Base-by-base conservation (phyloP, 2,888 invertebrate species). In the Chrysolina oricalcia region DNA sequence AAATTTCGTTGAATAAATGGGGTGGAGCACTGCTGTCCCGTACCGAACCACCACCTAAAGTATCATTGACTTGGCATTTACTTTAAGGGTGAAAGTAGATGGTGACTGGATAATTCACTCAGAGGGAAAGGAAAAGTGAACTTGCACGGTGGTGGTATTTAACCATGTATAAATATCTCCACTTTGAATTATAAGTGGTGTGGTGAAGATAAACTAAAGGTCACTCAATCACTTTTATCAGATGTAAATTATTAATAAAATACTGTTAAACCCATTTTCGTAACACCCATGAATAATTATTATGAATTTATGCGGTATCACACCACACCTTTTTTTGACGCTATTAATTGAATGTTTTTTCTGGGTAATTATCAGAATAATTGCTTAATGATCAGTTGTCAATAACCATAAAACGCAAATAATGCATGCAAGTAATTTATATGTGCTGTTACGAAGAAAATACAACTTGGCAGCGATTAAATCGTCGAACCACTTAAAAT, bases 271-370 rank as follows among this genome's bases (percentile, higher is more conserved):
- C 59, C 1, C 3, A 59, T 59, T 59, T 59, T 59, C 27, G 15
- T n/a, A 59, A 59, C 59, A 59, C 23, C n/a, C n/a, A 10, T 59
- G 59, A 23, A 59, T 59, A 59, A 59, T 59, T 59, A 27, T 23
- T 23, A 27, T 13, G 15, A 13, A 23, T 27, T 59, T 27, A 27
- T 23, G 27, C 0, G 27, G 59, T 59, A 59, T 59, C 59, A 59
- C 59, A 27, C 59, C 59, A 59, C 59, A 59, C 59, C 59, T 59
- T 59, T 59, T 59, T 59, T 59, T 59, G 59, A 59, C 59, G 59
- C 59, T 59, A 27, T 35, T 59, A 59, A 59, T 59, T 59, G 59
- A 59, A 59, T 27, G 59, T 59, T 59, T 53, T 27, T 27, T 59
- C 50, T 23, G 27, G 15, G 59, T 59, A 59, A 59, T 59, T 59